phyloP scores from a whole-genome alignment of 2,888 invertebrate genomes.

The Heliothis peltigera region DNA sequence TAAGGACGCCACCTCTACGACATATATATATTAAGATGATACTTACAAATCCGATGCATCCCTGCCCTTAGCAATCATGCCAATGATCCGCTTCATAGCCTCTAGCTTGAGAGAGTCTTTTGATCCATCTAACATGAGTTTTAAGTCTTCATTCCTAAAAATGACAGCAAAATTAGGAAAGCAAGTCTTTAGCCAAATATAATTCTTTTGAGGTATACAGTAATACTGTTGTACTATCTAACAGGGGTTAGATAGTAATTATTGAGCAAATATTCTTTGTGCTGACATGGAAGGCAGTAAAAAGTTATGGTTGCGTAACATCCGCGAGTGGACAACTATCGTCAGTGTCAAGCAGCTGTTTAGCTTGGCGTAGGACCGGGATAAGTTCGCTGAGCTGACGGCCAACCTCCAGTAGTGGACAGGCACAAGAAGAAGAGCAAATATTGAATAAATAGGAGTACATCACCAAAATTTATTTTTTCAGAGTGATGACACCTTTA shows the following conservation, averaged over 20 bases:
- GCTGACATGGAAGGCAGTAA: no score
- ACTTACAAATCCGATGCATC: slow-evolving; percentile 97
- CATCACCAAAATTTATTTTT: not conserved
- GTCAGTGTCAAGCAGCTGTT: no score
- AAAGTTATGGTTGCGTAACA: no score
- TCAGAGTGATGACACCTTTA: not conserved
- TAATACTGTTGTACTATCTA: not conserved
- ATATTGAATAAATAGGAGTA: not conserved
- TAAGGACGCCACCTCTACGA: no score
- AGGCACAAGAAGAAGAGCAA: no score
- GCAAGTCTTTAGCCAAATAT: no score
- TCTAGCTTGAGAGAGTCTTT: slow-evolving; percentile 99
- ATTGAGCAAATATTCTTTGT: no score
- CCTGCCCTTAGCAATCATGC: slow-evolving; percentile 99
- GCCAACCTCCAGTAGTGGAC: no score
- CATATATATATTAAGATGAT: not conserved
- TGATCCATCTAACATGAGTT: slow-evolving; percentile 99
- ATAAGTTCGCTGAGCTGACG: no score
- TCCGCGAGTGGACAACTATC: no score
- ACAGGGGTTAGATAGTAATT: not conserved
- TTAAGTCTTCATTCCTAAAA: slow-evolving; percentile 97
- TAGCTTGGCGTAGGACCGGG: no score
- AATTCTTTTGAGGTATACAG: no score
- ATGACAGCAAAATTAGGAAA: slow-evolving; percentile 19
- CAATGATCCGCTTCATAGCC: slow-evolving; percentile 99